These are phyloP conservation scores for Montipora capricornis DNA, from an alignment of 64 coral and sea anemone species.

Conservation along the genomic window DNA sequence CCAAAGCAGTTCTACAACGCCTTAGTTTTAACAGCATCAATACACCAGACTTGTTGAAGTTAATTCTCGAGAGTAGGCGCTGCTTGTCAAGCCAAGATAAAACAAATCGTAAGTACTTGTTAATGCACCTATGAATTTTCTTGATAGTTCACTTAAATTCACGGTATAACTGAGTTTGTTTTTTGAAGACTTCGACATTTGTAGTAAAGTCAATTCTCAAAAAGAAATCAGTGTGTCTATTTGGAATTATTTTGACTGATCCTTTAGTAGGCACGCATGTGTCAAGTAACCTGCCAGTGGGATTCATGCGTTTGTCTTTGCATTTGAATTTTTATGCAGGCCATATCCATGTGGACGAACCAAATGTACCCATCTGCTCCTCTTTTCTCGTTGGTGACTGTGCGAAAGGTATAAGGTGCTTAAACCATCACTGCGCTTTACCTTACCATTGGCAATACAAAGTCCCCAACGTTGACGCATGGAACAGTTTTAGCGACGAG, in stretches of 20 bases:
- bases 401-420: constrained; percentile 35
- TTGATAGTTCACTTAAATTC: no score
- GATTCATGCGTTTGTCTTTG: neutral
- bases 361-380: constrained; percentile 41
- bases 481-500: constrained; percentile 36
- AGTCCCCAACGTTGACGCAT: neutral
- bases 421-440: constrained; percentile 60
- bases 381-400: constrained; percentile 70
- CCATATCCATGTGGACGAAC: constrained; percentile 22
- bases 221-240: no score
- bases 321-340: neutral
- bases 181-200: no score
- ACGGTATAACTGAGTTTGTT: neutral
- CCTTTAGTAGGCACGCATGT: no score
- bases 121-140: neutral
- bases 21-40: neutral
- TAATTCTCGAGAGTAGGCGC: neutral
- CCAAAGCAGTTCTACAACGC: constrained; percentile 9
- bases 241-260: no score
- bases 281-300: no score
- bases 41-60: neutral
- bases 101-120: constrained; percentile 5
- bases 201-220: no score
- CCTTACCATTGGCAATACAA: constrained; percentile 88
- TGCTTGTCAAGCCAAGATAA: neutral